Base-by-base conservation (phyloP, 2,113 vertebrate species). In the Equus quagga region DNA sequence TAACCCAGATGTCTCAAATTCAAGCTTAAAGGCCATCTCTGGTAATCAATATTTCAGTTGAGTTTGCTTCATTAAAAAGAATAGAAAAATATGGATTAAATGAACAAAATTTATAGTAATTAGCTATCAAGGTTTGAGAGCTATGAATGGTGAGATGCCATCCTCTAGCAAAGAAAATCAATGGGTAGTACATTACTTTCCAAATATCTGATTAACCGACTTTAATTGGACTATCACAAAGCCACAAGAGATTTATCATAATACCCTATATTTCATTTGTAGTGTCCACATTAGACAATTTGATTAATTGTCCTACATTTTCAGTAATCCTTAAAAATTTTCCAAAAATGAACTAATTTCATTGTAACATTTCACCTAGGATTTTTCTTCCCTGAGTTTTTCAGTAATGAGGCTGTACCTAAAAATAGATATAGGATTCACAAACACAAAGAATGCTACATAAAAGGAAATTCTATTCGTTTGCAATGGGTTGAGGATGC, bases 341-440 rank as follows among this genome's bases (percentile, higher is more conserved):
- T 94, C 82, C 51, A 2, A 83, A 94, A 92, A 51, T 83, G n/a
- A 95, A 87, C 31, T 80, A 6, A 62, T 82, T 97, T 97, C n/a
- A 31, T 41, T 85, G 4, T 69, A 9, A 8, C 17, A 13, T 51
- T 95, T 79, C 31, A 95, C 33, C 54, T 56, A 69, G 26, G 46
- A 75, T 56, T 83, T 51, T 79, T 69, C 8, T 65, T 85, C 15
- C 41, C 9, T 18, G 6, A 4, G 17, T 51, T 89, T 92, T 95
- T 89, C 36, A 92, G 21, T 96, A 86, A 75, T 83, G 24, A 96
- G 44, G 3, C 11, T 31, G n/a, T 31, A 41, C 23, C 28, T 89
- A 26, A 79, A 86, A 93, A 51, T 33, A 44, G 4, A 85, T 8
- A 86, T 2, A 92, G 21, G 7, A 51, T 56, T 49, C 56, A 46